These are phyloP conservation scores for Propithecus perrieri DNA, from an alignment of 2,797 vertebrate genomes.

Conservation along the genomic window DNA sequence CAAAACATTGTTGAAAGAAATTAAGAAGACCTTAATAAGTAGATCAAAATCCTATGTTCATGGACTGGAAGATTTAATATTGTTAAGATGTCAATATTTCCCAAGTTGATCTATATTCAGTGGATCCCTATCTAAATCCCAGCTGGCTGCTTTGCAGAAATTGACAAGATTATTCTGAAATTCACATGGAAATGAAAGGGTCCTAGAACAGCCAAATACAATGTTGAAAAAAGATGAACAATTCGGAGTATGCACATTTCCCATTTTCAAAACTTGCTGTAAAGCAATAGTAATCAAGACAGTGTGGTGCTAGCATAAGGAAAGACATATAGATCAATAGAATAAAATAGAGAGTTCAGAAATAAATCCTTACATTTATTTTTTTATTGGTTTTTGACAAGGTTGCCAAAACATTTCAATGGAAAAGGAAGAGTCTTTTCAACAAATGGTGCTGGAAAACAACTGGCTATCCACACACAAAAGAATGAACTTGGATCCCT, in stretches of 20 bases:
- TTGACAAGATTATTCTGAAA: background rate
- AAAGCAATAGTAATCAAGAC: background rate
- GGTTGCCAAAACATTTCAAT: background rate
- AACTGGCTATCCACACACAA: background rate
- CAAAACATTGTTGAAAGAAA: conserved; percentile 14
- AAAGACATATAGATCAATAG: background rate
- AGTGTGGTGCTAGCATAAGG: background rate
- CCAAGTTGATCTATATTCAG: background rate
- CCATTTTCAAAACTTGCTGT: background rate
- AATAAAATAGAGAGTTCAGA: background rate
- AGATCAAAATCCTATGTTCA: background rate
- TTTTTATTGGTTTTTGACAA: background rate
- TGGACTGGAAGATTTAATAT: background rate
- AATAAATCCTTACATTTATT: background rate
- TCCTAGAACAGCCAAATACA: background rate
- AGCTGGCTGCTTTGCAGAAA: background rate
- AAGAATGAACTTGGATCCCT: background rate
- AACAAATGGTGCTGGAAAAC: background rate
- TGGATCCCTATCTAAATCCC: background rate
- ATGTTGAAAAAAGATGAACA: background rate
- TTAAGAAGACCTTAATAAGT: background rate
- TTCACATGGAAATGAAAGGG: background rate
- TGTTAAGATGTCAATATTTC: background rate
- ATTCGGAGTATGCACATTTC: background rate
- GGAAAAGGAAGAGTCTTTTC: background rate